Evolutionary conservation across 2,888 invertebrate species (phyloP).

Genomic region (Ectobius pallidus): DNA sequence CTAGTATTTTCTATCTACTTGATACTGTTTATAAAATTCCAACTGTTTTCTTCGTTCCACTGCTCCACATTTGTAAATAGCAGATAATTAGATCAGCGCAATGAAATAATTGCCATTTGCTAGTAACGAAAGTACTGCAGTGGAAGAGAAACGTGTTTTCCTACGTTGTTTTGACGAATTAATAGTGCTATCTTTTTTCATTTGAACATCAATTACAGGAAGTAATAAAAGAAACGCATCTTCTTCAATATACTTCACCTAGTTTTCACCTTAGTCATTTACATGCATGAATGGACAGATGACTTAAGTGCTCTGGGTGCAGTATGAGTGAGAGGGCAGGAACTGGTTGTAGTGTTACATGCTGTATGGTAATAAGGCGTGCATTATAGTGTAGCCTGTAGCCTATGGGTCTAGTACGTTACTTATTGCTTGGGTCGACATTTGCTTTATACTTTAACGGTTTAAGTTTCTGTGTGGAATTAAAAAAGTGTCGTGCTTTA

Average conservation of each 20-base stretch:
- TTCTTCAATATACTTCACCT: background rate
- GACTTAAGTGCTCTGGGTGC: background rate
- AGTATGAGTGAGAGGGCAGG: no score
- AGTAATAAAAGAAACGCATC: background rate
- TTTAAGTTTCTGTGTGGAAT: no score
- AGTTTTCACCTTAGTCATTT: background rate
- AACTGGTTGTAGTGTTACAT: no score
- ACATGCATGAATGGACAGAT: background rate
- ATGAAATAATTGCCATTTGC: constrained; percentile 5
- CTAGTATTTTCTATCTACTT: background rate
- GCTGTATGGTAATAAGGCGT: no score
- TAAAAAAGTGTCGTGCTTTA: no score
- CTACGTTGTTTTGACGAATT: background rate
- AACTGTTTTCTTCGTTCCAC: constrained; percentile 9
- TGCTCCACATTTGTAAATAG: constrained; percentile 9
- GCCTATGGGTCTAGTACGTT: no score
- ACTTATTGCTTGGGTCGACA: no score
- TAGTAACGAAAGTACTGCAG: constrained; percentile 3
- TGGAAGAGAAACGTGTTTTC: background rate
- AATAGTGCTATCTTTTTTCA: constrained; percentile 2
- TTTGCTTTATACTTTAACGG: no score
- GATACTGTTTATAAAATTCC: background rate
- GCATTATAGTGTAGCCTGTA: no score
- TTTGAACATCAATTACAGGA: constrained; percentile 2
- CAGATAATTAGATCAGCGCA: background rate